A percentile compares a stretch with the other conserved stretches of the same genome.
Evolutionary conservation across 1,140 invertebrate species (phyloP).

Genomic region (Cylas formicarius): DNA sequence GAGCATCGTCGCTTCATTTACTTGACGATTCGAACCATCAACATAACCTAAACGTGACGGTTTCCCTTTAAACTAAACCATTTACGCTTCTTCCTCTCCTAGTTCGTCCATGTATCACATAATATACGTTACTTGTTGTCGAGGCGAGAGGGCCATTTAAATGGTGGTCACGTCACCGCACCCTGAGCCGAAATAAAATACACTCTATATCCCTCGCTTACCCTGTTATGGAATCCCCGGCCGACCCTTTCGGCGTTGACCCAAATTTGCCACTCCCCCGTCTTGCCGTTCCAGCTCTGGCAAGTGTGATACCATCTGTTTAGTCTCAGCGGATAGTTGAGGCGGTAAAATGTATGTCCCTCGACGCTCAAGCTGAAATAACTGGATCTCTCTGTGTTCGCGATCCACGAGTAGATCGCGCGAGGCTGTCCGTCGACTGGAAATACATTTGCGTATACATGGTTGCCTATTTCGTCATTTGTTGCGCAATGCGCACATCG

Average conservation of each 20-base stretch:
- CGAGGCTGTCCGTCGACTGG: conserved; percentile 62
- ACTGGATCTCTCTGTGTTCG: conserved; percentile 67
- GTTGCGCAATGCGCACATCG: background rate
- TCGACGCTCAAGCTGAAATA: conserved; percentile 72
- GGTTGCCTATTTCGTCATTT: background rate
- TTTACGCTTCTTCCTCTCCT: too few species aligned
- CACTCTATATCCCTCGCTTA: conserved; percentile 44
- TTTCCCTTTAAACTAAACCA: too few species aligned
- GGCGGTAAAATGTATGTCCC: conserved; percentile 70
- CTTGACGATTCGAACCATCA: too few species aligned
- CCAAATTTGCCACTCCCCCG: conserved; percentile 82
- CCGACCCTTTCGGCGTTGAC: conserved; percentile 74
- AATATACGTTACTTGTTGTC: too few species aligned
- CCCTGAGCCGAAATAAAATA: background rate
- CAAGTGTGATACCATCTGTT: conserved; percentile 80
- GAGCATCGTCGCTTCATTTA: too few species aligned
- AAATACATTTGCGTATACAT: conserved; percentile 14
- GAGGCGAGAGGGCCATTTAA: too few species aligned
- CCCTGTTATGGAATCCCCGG: conserved; percentile 74
- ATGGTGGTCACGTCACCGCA: too few species aligned
- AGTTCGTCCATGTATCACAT: too few species aligned
- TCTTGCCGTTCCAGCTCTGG: conserved; percentile 77
- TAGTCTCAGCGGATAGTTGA: conserved; percentile 72
- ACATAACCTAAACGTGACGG: too few species aligned
- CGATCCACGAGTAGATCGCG: conserved; percentile 67